Percentiles rank a stretch among this genome's conserved stretches.
These are phyloP conservation scores for Phymatocera aterrima DNA, from an alignment of 2,888 invertebrate genomes.

Conservation along the genomic window DNA sequence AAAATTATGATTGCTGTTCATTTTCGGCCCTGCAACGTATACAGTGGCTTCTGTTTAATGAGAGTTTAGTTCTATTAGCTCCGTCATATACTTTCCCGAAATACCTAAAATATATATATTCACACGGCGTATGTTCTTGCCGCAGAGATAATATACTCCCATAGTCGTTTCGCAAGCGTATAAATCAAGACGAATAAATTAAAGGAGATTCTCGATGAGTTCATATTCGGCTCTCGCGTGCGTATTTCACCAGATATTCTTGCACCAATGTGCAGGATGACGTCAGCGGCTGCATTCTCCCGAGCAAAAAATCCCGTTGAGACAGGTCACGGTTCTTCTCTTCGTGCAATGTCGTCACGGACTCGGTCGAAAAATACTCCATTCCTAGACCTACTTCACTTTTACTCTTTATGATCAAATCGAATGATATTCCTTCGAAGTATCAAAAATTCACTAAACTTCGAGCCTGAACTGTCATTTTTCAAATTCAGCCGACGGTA, in stretches of 20 bases:
- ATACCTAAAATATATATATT: not conserved
- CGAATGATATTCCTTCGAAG: no score
- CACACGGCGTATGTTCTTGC: not conserved
- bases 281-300: conserved; percentile 33
- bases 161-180: conserved; percentile 14
- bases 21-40: no score
- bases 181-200: not conserved
- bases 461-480: no score
- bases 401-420: not conserved
- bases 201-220: conserved; percentile 4
- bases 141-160: not conserved
- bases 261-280: conserved; percentile 23
- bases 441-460: no score
- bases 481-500: no score
- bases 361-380: not conserved
- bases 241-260: conserved; percentile 34
- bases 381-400: not conserved
- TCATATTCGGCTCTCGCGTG: conserved; percentile 1
- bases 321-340: conserved; percentile 37
- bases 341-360: not conserved
- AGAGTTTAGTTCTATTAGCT: no score
- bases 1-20: no score
- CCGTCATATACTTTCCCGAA: no score
- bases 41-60: no score
- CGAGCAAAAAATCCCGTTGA: conserved; percentile 34